These are phyloP conservation scores for Brevimyrus niger DNA, from an alignment of 2,113 vertebrate genomes.

Conservation along the genomic window DNA sequence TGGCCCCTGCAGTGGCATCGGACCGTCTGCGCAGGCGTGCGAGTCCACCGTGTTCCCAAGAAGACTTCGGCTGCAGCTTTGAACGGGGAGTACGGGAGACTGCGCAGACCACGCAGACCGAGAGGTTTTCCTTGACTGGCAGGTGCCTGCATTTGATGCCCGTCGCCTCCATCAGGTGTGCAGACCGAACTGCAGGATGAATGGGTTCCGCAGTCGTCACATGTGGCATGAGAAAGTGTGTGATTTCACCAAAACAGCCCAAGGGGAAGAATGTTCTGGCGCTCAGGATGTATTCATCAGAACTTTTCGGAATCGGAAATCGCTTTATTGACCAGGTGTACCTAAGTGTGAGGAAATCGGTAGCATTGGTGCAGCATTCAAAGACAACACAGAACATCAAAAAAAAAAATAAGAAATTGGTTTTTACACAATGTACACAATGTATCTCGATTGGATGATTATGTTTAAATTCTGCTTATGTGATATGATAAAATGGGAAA, in stretches of 20 bases:
- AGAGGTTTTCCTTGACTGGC: not conserved
- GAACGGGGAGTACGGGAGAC: conserved; percentile 4
- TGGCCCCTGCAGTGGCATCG: conserved; percentile 46
- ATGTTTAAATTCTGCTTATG: not conserved
- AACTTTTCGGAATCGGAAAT: not conserved
- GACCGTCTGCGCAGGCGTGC: conserved; percentile 31
- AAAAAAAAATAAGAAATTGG: not conserved
- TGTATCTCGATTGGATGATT: not conserved
- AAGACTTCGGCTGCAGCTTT: conserved; percentile 28
- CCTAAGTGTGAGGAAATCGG: too few species aligned
- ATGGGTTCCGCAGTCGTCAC: not conserved
- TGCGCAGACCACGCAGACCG: not conserved
- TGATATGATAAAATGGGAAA: not conserved
- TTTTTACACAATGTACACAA: not conserved
- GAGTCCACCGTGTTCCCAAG: conserved; percentile 30
- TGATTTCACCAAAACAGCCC: not conserved
- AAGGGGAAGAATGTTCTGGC: not conserved
- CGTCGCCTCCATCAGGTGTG: not conserved
- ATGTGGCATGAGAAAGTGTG: not conserved
- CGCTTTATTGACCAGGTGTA: too few species aligned
- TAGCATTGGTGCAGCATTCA: not conserved
- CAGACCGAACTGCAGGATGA: not conserved
- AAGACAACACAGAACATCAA: not conserved
- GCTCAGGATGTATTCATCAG: not conserved
- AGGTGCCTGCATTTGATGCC: not conserved